A percentile compares a stretch with the other conserved stretches of the same genome.
These are phyloP conservation scores for Neotoma lepida DNA, from an alignment of 2,113 vertebrate species.

Conservation along the genomic window DNA sequence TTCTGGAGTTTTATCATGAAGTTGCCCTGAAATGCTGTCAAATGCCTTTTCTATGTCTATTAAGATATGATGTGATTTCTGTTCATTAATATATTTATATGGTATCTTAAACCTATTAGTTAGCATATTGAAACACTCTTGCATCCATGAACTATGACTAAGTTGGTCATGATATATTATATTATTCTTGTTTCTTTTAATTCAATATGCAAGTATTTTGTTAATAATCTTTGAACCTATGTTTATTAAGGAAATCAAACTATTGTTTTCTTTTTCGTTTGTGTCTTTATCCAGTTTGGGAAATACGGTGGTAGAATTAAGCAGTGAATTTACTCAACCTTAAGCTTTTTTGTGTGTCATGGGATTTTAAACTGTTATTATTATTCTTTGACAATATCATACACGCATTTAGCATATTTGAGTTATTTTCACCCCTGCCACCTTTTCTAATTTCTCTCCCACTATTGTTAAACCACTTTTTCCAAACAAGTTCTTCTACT, in stretches of 20 bases:
- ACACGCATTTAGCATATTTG: not conserved
- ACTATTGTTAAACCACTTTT: not conserved
- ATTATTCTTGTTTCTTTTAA: not conserved
- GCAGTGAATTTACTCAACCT: not conserved
- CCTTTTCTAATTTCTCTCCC: not conserved
- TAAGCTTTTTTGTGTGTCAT: not conserved
- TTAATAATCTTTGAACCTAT: not conserved
- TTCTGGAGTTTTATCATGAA: not conserved
- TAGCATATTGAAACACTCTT: not conserved
- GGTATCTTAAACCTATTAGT: not conserved
- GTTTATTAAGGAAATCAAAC: not conserved
- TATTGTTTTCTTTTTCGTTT: not conserved
- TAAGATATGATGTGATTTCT: not conserved
- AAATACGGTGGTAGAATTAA: not conserved
- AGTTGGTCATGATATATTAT: not conserved
- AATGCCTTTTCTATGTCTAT: not conserved
- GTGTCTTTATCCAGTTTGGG: not conserved
- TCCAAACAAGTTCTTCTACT: not conserved
- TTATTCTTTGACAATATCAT: not conserved
- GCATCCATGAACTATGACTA: not conserved
- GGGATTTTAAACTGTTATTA: not conserved
- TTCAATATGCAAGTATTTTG: not conserved
- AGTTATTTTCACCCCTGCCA: not conserved
- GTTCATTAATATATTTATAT: not conserved
- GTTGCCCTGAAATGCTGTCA: not conserved